Evolutionary conservation across 2,888 invertebrate species (phyloP), one percentile per base, ranked within the genome.

Genomic region (Malthinus flaveolus): DNA sequence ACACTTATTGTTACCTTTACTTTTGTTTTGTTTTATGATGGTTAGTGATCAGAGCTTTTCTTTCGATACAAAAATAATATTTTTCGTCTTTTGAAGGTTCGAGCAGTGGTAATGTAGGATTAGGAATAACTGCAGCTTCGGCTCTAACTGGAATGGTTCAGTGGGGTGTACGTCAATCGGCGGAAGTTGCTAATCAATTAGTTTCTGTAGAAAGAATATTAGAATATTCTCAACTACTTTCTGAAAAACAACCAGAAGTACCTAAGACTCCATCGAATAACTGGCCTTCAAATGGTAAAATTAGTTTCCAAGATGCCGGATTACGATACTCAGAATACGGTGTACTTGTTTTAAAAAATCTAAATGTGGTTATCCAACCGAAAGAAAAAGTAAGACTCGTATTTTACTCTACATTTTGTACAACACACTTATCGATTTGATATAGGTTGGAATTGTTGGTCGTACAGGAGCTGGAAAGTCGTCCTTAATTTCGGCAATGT

Each of bases 381-480:
- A 86, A 85, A 59, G 86, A 86, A 80, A 89, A 89, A 81, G 87
- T 87, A 78, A 71, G 56, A 13, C 0, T 10, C 7, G 3, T 1
- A 23, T 23, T 23, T 23, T 23, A 5, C 23, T 23, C 2, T n/a
- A n/a, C n/a, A n/a, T n/a, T n/a, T n/a, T n/a, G n/a, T n/a, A 5
- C 1, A 7, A 42, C 15, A 5, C 2, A n/a, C 9, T 23, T 42
- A 42, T 15, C 15, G 1, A 8, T 39, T 39, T 42, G 23, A 8
- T 6, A 0, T 76, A 91, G 87, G 85, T 91, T 55, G 91, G 91
- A 9, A 88, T 92, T 65, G 90, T 91, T 4, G 93, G 93, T 1
- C 82, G 93, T 53, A 93, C 93, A 0, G 93, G 93, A 1, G 93
- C 93, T 1, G 93, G 93, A 0, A 91, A 91, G 76, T 90, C 89